Percentiles rank a stretch among this genome's conserved stretches.
phyloP scores from a whole-genome alignment of 2,797 vertebrate genomes.

The Chloroceryle inda region DNA sequence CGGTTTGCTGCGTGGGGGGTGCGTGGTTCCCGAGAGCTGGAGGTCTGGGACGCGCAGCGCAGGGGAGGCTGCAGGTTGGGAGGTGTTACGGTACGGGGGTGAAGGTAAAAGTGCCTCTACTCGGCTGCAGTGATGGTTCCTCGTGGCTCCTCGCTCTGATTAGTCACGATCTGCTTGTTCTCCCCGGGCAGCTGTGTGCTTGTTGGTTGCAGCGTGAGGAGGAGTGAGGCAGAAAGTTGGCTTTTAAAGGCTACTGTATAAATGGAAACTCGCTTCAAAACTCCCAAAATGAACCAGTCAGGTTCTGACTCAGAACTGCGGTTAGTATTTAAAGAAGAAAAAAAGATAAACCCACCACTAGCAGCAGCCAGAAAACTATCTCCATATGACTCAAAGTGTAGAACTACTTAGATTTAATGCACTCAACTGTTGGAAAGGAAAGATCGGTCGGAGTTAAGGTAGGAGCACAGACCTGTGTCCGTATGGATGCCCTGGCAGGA shows the following conservation, averaged over 20 bases:
- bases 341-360: background rate
- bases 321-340: conserved; percentile 60
- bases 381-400: conserved; percentile 77
- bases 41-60: background rate
- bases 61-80: background rate
- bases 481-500: background rate
- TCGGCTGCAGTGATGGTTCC: background rate
- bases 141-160: background rate
- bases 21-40: background rate
- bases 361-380: conserved; percentile 66
- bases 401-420: conserved; percentile 72
- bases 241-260: conserved; percentile 63
- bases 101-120: background rate
- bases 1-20: background rate
- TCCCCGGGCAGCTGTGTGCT: conserved; percentile 4
- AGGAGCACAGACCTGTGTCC: background rate
- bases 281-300: conserved; percentile 47
- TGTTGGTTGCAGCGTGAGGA: conserved; percentile 40
- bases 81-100: background rate
- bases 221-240: conserved; percentile 56
- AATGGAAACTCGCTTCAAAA: conserved; percentile 72
- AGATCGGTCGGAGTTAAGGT: background rate
- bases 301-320: conserved; percentile 82
- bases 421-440: conserved; percentile 36
- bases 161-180: conserved; percentile 8